These are phyloP conservation scores for Sphaerophoria rueppellii DNA, from an alignment of 2,888 invertebrate genomes.

Conservation along the genomic window DNA sequence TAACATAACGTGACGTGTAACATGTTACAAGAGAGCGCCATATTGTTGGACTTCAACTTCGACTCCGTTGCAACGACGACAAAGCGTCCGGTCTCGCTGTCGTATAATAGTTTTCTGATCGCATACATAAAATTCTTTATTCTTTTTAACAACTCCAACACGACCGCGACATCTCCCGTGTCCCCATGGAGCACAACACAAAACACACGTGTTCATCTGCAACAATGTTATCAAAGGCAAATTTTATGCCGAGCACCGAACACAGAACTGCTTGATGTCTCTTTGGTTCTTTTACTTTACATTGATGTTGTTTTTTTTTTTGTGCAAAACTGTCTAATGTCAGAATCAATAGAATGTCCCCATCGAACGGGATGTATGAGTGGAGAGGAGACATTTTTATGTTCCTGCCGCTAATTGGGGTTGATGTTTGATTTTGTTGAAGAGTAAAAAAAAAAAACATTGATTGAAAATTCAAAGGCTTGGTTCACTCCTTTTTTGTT, in stretches of 20 bases:
- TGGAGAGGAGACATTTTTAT: conserved; percentile 57
- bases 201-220: conserved; percentile 55
- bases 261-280: conserved; percentile 1
- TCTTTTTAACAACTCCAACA: conserved; percentile 10
- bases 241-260: conserved; percentile 19
- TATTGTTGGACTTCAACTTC: conserved; percentile 36
- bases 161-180: neutral
- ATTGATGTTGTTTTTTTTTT: neutral
- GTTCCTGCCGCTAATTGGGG: conserved; percentile 59
- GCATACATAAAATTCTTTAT: conserved; percentile 41
- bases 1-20: conserved; percentile 71
- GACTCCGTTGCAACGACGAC: neutral
- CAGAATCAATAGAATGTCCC: conserved; percentile 56
- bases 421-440: conserved; percentile 52
- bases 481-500: conserved; percentile 1
- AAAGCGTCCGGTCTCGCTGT: conserved; percentile 5
- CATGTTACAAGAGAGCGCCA: conserved; percentile 60
- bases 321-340: conserved; percentile 49
- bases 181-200: neutral
- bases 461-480: conserved; percentile 15
- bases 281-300: neutral
- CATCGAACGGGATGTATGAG: conserved; percentile 43
- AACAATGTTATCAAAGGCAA: conserved; percentile 51
- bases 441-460: neutral
- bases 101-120: conserved; percentile 53